Percentiles rank a stretch among this genome's conserved stretches.
These are phyloP conservation scores for Samia ricini DNA, from an alignment of 1,140 invertebrate genomes.

Conservation along the genomic window DNA sequence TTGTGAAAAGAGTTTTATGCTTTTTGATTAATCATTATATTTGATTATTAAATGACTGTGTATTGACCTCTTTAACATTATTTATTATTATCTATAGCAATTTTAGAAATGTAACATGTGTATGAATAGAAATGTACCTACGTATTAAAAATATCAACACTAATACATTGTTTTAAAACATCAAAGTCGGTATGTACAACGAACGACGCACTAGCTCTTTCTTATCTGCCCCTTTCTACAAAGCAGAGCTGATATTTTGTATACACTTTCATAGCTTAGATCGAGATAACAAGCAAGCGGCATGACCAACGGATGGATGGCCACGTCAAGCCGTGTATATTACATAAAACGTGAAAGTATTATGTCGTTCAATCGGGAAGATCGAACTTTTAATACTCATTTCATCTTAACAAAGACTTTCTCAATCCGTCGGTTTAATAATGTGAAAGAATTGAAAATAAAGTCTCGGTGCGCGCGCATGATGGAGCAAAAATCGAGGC, in stretches of 20 bases:
- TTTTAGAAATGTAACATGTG: too few relatives aligned
- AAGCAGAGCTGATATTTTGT: slow-evolving; percentile 37
- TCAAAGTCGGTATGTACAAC: background rate
- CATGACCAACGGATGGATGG: slow-evolving; percentile 42
- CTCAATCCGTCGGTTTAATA: slow-evolving; percentile 13
- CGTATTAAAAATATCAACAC: background rate
- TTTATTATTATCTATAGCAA: too few relatives aligned
- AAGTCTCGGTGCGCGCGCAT: background rate
- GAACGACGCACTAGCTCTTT: background rate
- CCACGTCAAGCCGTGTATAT: slow-evolving; percentile 43
- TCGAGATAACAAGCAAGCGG: slow-evolving; percentile 45
- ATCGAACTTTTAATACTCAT: slow-evolving; percentile 32
- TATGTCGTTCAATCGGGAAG: slow-evolving; percentile 41
- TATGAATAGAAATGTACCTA: too few relatives aligned
- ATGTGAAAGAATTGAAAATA: background rate
- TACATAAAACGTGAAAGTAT: slow-evolving; percentile 61
- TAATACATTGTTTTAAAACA: background rate
- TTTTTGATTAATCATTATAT: too few relatives aligned
- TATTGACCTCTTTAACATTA: too few relatives aligned
- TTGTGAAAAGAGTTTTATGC: too few relatives aligned
- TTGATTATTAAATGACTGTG: too few relatives aligned
- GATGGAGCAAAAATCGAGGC: slow-evolving; percentile 1
- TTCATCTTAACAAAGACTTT: slow-evolving; percentile 15
- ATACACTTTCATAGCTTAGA: slow-evolving; percentile 45
- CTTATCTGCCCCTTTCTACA: slow-evolving; percentile 11